These are phyloP conservation scores for Embiotoca jacksoni DNA, from an alignment of 2,113 vertebrate species.

Conservation along the genomic window DNA sequence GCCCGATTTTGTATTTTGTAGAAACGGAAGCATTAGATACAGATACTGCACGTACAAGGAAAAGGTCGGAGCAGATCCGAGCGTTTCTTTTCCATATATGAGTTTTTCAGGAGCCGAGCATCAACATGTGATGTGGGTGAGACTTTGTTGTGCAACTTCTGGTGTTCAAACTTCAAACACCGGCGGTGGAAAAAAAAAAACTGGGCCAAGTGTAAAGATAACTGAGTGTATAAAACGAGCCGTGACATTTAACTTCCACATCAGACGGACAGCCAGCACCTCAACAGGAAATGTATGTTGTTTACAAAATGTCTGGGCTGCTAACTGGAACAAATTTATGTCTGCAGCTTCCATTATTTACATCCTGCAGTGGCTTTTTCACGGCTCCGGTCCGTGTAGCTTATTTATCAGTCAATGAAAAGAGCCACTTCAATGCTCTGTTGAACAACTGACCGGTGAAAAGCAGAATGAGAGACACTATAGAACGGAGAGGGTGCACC, in stretches of 20 bases:
- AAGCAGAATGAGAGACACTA: too few species aligned
- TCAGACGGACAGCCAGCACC: not conserved
- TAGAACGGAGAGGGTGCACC: too few species aligned
- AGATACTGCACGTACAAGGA: too few species aligned
- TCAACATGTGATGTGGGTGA: not conserved
- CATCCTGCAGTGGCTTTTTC: not conserved
- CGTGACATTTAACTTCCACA: not conserved
- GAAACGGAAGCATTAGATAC: too few species aligned
- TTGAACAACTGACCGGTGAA: too few species aligned
- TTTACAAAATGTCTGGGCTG: not conserved
- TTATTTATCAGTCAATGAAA: slow-evolving; percentile 14
- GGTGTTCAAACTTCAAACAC: not conserved
- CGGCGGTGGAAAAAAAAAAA: not conserved
- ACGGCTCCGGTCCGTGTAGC: not conserved
- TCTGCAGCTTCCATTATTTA: not conserved
- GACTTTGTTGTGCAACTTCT: not conserved
- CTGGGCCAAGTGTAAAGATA: slow-evolving; percentile 1
- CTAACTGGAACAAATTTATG: not conserved
- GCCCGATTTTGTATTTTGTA: too few species aligned
- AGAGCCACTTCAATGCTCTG: not conserved
- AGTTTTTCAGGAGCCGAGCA: too few species aligned
- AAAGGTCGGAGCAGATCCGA: too few species aligned
- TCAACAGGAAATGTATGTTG: not conserved
- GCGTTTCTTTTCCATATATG: not conserved
- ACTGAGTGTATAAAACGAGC: not conserved